These are phyloP conservation scores for Diglossa brunneiventris DNA, from an alignment of 2,113 vertebrate genomes.

Conservation along the genomic window DNA sequence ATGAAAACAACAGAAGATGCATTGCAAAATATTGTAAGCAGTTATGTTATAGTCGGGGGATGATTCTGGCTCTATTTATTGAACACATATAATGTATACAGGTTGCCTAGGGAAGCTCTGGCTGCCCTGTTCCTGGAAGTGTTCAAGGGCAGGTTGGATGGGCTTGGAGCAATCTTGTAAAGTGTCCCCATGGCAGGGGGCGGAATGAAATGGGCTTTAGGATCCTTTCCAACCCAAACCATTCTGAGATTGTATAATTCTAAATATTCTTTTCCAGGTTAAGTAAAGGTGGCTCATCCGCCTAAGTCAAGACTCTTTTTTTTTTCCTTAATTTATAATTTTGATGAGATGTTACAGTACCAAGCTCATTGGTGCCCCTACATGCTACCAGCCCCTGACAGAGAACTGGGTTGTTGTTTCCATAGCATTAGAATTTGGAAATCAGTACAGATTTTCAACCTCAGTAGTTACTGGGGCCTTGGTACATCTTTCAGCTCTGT, in stretches of 20 bases:
- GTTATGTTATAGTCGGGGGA: rapidly evolving
- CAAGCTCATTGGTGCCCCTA: not conserved
- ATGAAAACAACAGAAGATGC: not conserved
- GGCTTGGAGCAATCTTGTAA: not conserved
- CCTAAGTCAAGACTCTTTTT: not conserved
- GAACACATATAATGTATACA: too few relatives aligned
- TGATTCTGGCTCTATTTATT: not conserved
- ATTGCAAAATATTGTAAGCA: not conserved
- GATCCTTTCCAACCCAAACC: not conserved
- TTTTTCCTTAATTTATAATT: not conserved
- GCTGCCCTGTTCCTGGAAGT: not conserved
- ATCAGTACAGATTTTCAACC: not conserved
- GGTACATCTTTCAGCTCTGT: not conserved
- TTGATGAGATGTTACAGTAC: not conserved
- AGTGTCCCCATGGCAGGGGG: not conserved
- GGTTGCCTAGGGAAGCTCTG: not conserved
- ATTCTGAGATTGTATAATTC: not conserved
- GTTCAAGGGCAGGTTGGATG: not conserved
- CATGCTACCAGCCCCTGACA: not conserved
- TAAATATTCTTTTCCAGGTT: not conserved
- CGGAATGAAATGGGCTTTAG: not conserved
- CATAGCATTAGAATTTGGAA: not conserved
- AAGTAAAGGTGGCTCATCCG: not conserved
- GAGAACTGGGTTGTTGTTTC: not conserved
- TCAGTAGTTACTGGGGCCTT: not conserved